These are phyloP conservation scores for Chironomus striatipennis DNA, from an alignment of 1,140 invertebrate species.

Conservation along the genomic window DNA sequence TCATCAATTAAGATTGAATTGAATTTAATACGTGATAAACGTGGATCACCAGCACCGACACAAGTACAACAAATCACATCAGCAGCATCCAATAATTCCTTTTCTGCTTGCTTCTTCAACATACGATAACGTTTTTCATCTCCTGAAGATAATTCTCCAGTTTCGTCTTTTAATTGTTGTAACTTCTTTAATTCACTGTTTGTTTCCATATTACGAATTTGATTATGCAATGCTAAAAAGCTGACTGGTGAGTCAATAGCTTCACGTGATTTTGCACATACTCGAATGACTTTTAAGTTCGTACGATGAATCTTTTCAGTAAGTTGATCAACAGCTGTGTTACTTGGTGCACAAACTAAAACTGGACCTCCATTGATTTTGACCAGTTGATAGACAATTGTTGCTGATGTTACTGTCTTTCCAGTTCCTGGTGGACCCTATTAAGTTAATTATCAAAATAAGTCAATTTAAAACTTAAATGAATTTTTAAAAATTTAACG, in stretches of 20 bases:
- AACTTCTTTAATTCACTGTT: constrained; percentile 89
- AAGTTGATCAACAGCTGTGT: constrained; percentile 98
- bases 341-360: constrained; percentile 96
- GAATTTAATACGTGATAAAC: constrained; percentile 86
- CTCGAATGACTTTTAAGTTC: constrained; percentile 90
- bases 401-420: constrained; percentile 98
- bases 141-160: constrained; percentile 83
- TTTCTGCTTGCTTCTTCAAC: constrained; percentile 85
- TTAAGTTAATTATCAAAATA: background rate
- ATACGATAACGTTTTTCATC: constrained; percentile 93
- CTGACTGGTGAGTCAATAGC: constrained; percentile 97
- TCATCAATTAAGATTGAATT: constrained; percentile 98
- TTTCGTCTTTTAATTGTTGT: constrained; percentile 95
- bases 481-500: no score
- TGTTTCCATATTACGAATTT: constrained; percentile 88
- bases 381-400: constrained; percentile 96
- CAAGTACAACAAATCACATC: constrained; percentile 99
- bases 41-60: constrained; percentile 93
- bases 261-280: constrained; percentile 97
- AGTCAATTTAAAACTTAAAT: no score
- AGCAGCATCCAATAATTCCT: constrained; percentile 86
- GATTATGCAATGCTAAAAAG: constrained; percentile 94
- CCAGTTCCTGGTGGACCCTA: constrained; percentile 63
- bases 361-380: constrained; percentile 91
- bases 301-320: constrained; percentile 98